Conservation (phyloP, 1,140 invertebrate genomes). For the Doryteuthis pealeii region DNA sequence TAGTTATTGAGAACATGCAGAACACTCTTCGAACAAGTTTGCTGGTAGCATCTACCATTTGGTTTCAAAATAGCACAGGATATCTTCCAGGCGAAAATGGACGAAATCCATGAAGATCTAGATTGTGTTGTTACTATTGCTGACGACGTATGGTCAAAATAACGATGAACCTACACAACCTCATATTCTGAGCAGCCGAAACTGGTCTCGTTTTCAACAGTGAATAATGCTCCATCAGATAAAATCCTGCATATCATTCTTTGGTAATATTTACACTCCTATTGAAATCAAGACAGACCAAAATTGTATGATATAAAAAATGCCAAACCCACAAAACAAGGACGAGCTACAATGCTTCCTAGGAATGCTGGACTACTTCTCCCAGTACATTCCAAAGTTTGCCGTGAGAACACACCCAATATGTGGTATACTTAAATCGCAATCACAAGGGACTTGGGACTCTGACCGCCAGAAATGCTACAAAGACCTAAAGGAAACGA, state of each 20-base stretch:
- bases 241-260: conserved; percentile 44
- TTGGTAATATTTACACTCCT: conserved; percentile 54
- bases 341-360: conserved; percentile 39
- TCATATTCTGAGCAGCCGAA: conserved; percentile 26
- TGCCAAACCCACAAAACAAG: conserved; percentile 18
- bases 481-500: conserved; percentile 46
- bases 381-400: conserved; percentile 39
- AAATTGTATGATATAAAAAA: conserved; percentile 45
- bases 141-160: conserved; percentile 47
- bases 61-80: conserved; percentile 36
- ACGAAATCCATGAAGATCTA: conserved; percentile 46
- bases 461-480: background rate
- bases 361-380: conserved; percentile 56
- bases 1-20: conserved; percentile 40
- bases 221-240: conserved; percentile 21
- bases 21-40: conserved; percentile 23
- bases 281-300: conserved; percentile 52
- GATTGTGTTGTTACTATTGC: conserved; percentile 49
- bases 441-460: background rate
- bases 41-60: conserved; percentile 33
- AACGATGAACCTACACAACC: conserved; percentile 26
- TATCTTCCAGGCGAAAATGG: conserved; percentile 50
- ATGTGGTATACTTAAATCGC: conserved; percentile 7
- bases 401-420: conserved; percentile 14
- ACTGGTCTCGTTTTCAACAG: conserved; percentile 29